These are phyloP conservation scores for Mechanitis messenoides DNA, from an alignment of 2,888 invertebrate species.

Conservation along the genomic window DNA sequence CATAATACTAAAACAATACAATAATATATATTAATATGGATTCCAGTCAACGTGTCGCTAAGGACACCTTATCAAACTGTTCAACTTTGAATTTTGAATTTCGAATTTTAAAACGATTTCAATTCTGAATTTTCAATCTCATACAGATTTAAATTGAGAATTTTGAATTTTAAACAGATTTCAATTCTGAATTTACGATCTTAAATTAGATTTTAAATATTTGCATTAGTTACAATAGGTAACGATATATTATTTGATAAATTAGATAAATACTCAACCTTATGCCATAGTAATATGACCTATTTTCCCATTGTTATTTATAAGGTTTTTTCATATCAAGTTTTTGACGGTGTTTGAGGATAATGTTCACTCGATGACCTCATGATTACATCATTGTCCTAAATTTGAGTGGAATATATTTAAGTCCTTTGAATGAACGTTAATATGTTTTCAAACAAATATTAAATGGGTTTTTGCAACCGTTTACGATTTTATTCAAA, in stretches of 20 bases:
- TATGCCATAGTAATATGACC: background rate
- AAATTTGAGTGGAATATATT: background rate
- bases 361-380: slow-evolving; percentile 1
- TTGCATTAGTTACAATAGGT: no score
- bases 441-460: background rate
- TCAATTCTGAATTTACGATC: no score
- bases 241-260: no score
- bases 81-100: background rate
- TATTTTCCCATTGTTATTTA: background rate
- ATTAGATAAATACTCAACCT: no score
- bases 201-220: no score
- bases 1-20: background rate
- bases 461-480: background rate
- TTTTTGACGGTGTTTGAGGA: slow-evolving; percentile 8
- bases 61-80: background rate
- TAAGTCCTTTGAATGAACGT: background rate
- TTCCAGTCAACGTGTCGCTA: background rate
- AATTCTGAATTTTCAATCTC: no score
- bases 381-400: slow-evolving; percentile 3
- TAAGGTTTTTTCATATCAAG: slow-evolving; percentile 19
- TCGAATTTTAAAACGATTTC: background rate
- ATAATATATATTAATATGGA: background rate
- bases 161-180: background rate
- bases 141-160: no score
- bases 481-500: no score